A percentile compares a stretch with the other conserved stretches of the same genome.
Conservation (phyloP, 2,113 vertebrate genomes). For the Psilopogon haemacephalus region DNA sequence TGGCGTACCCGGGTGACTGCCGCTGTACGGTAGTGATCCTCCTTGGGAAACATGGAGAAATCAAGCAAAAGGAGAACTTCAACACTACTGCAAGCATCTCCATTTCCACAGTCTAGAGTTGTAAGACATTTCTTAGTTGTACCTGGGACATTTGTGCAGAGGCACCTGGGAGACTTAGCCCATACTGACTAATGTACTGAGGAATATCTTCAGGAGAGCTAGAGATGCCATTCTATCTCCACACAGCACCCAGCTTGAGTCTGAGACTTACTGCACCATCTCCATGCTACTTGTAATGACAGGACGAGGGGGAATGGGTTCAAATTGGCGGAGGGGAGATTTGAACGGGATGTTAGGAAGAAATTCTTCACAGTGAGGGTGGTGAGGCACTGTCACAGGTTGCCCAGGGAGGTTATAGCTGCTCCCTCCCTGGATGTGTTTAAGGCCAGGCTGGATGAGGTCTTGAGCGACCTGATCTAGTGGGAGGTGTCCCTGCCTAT, state of each 20-base stretch:
- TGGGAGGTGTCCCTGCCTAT: too few relatives aligned
- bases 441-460: too few relatives aligned
- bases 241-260: neutral
- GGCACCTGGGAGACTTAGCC: neutral
- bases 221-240: neutral
- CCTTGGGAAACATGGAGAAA: neutral
- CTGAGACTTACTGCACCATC: neutral
- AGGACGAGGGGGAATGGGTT: too few relatives aligned
- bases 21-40: neutral
- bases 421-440: too few relatives aligned
- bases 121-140: fast-evolving
- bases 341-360: too few relatives aligned
- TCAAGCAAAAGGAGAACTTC: neutral
- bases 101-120: neutral
- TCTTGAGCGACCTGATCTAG: too few relatives aligned
- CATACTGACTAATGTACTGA: neutral
- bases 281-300: fast-evolving
- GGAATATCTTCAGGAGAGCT: neutral
- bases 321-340: too few relatives aligned
- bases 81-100: neutral
- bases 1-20: neutral
- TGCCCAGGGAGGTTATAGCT: too few relatives aligned
- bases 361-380: too few relatives aligned
- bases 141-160: neutral
- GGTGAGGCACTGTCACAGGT: too few relatives aligned